Conservation (phyloP, 2,888 invertebrate genomes). For the Eupeodes luniger region DNA sequence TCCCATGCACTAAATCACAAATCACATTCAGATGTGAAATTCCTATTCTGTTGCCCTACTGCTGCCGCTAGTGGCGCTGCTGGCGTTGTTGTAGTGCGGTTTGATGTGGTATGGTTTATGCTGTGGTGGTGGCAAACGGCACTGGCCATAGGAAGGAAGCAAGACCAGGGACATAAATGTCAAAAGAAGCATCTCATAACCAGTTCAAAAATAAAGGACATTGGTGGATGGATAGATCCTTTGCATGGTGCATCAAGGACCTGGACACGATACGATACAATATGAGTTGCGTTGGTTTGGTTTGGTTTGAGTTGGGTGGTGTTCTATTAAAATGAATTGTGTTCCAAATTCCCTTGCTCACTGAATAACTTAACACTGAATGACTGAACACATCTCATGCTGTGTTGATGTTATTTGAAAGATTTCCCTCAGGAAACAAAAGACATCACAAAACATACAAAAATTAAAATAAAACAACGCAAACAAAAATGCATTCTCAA, state of each 20-base stretch:
- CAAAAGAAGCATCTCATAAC: slow-evolving; percentile 60
- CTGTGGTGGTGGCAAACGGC: not conserved
- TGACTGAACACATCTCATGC: slow-evolving; percentile 31
- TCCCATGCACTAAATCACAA: slow-evolving; percentile 68
- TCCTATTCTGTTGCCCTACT: not conserved
- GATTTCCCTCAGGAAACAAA: slow-evolving; percentile 57
- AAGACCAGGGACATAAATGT: slow-evolving; percentile 54
- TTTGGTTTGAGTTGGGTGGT: slow-evolving; percentile 17
- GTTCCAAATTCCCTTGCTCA: slow-evolving; percentile 46
- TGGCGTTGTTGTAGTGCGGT: not conserved
- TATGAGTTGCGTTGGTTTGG: not conserved
- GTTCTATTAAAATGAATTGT: slow-evolving; percentile 64
- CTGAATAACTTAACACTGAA: slow-evolving; percentile 14
- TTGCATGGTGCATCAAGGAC: too few species aligned
- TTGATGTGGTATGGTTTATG: too few species aligned
- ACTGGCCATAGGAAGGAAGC: slow-evolving; percentile 21
- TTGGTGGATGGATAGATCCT: slow-evolving; percentile 9
- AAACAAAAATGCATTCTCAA: slow-evolving; percentile 17
- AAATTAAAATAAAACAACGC: not conserved
- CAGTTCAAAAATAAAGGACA: slow-evolving; percentile 48
- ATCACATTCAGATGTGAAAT: slow-evolving; percentile 68
- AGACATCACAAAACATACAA: slow-evolving; percentile 8
- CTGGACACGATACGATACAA: too few species aligned
- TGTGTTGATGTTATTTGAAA: slow-evolving; percentile 45
- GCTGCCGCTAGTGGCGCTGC: not conserved